Evolutionary conservation across 2,113 vertebrate genomes (phyloP).

Genomic region (Cyphomyrus plagiostoma): DNA sequence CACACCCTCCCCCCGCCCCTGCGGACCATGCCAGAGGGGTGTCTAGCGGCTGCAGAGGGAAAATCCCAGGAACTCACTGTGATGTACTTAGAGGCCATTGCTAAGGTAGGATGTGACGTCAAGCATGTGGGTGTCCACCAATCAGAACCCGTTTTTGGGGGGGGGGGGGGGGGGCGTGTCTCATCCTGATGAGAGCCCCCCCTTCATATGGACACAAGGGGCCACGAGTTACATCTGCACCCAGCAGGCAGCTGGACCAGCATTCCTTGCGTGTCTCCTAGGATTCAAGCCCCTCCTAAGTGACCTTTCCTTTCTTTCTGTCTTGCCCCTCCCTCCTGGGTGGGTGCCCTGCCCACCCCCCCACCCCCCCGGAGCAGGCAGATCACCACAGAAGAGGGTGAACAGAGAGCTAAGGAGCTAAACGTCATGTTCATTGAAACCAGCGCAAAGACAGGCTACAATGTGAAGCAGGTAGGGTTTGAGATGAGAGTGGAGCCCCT

Average conservation of each 20-base stretch:
- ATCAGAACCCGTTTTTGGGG: not conserved
- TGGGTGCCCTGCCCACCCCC: not conserved
- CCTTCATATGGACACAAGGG: not conserved
- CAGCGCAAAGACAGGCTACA: constrained; percentile 93
- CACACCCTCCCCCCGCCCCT: constrained; percentile 32
- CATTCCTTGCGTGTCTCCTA: not conserved
- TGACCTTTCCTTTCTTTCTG: not conserved
- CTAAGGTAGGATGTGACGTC: constrained; percentile 69
- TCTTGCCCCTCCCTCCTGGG: not conserved
- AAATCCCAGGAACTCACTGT: constrained; percentile 68
- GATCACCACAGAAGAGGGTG: constrained; percentile 90
- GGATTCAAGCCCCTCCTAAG: not conserved
- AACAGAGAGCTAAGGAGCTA: constrained; percentile 92
- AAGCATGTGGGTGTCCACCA: constrained; percentile 64
- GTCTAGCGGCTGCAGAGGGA: constrained; percentile 66
- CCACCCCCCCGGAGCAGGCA: constrained; percentile 63
- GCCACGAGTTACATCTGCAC: not conserved
- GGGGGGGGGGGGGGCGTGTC: not conserved
- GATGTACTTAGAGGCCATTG: constrained; percentile 74
- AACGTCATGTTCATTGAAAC: constrained; percentile 97
- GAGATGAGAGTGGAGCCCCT: not conserved
- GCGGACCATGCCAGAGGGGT: constrained; percentile 61
- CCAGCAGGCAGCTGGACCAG: not conserved
- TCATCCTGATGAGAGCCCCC: not conserved
- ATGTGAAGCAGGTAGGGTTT: constrained; percentile 80